These are phyloP conservation scores for Anolis carolinensis DNA, from an alignment of 2,113 vertebrate species.

Conservation along the genomic window DNA sequence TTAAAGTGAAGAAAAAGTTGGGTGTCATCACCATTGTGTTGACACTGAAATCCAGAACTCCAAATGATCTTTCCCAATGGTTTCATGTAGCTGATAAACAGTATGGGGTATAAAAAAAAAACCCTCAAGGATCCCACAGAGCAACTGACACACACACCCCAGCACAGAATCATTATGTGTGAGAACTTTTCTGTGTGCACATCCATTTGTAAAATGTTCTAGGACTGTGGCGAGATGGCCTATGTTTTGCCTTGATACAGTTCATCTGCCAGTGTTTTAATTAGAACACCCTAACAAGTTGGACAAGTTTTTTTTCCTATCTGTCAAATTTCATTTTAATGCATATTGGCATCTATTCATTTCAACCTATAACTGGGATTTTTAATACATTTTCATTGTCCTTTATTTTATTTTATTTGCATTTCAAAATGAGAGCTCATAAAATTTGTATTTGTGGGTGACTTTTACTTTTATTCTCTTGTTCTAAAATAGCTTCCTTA, in stretches of 20 bases:
- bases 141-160: too few species aligned
- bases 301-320: not conserved
- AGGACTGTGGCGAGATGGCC: not conserved
- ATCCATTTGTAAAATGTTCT: not conserved
- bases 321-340: slow-evolving; percentile 38
- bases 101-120: too few species aligned
- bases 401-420: not conserved
- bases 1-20: too few species aligned
- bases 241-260: not conserved
- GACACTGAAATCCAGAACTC: too few species aligned
- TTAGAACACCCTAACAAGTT: not conserved
- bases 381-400: slow-evolving; percentile 44
- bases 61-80: too few species aligned
- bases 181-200: not conserved
- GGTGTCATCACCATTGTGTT: too few species aligned
- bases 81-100: too few species aligned
- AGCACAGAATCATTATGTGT: not conserved
- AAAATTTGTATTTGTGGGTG: slow-evolving; percentile 29
- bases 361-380: slow-evolving; percentile 31
- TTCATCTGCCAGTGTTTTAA: slow-evolving; percentile 33
- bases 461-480: slow-evolving; percentile 44
- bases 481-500: slow-evolving; percentile 50
- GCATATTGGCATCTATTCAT: slow-evolving; percentile 30
- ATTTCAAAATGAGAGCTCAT: slow-evolving; percentile 25
- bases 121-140: too few species aligned